A percentile compares a stretch with the other conserved stretches of the same genome.
Conservation (phyloP, 2,113 vertebrate species). For the Irena cyanogastra region DNA sequence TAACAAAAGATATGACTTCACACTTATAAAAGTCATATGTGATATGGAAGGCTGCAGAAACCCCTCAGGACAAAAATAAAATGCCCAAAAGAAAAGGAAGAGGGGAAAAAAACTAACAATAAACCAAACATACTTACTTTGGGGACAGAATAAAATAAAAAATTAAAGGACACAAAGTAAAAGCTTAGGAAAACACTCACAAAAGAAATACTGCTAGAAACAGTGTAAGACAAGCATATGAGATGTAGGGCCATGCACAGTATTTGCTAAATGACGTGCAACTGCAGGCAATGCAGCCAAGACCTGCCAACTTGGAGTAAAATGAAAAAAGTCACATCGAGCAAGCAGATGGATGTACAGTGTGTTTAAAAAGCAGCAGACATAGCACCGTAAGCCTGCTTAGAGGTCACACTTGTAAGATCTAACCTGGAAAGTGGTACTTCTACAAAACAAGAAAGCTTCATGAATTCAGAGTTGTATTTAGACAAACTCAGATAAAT, state of each 20-base stretch:
- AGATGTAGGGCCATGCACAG: neutral
- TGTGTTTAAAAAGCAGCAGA: neutral
- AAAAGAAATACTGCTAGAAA: neutral
- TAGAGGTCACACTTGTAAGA: neutral
- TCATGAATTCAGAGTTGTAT: neutral
- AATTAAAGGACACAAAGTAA: neutral
- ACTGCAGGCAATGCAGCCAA: neutral
- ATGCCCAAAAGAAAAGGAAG: neutral
- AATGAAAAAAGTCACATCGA: neutral
- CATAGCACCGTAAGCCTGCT: neutral
- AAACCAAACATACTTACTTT: neutral
- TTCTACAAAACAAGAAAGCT: neutral
- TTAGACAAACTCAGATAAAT: neutral
- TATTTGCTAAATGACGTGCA: neutral
- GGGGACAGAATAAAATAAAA: neutral
- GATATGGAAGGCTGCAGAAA: neutral
- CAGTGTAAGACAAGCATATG: rapidly evolving
- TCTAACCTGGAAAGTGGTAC: neutral
- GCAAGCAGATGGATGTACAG: neutral
- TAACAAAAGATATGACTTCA: neutral
- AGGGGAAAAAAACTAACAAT: rapidly evolving
- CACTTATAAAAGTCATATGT: neutral
- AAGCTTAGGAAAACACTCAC: neutral
- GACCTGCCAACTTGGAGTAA: neutral
- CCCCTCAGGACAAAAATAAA: neutral